Evolutionary conservation across 2,888 invertebrate species (phyloP), one percentile per base, ranked within the genome.

Genomic region (Hylaea fasciaria): DNA sequence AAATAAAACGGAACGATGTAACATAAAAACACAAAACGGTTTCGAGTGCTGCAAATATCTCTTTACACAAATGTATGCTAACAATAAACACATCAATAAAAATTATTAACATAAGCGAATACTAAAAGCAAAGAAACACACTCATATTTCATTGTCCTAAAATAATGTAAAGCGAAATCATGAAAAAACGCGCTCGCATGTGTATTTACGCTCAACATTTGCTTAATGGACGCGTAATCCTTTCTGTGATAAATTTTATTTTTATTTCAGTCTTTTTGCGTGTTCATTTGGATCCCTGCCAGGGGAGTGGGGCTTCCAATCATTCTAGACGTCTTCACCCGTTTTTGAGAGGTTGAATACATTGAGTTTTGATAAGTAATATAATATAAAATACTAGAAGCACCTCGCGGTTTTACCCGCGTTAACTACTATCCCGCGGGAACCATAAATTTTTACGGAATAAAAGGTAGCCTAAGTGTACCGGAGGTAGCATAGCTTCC

Each of bases 211-310:
- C 37, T 22, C 46, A 39, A 51, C 49, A 57, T 57, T 59, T 54
- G 49, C 46, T 53, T 60, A 60, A 64, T 60, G 59, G 59, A 53
- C 43, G 53, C 43, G 53, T 59, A 65, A 65, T 55, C 51, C 65
- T 50, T 53, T 55, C 41, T 43, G 58, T 57, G 46, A 57, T 58
- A 65, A 41, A 58, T 53, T 58, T 62, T 55, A 57, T 61, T 58
- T 65, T 32, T 53, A 28, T 53, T 39, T 52, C 50, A 46, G 49
- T 43, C 46, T 43, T 61, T 57, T 45, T 53, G 41, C 35, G 46
- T 52, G 40, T 22, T 52, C 49, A 46, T 65, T 58, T 64, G 57
- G 55, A 55, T 16, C 14, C 28, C 32, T 16, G 53, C 47, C 57
- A 57, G 35, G 50, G 54, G n/a, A 17, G 44, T 45, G 43, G 16